Evolutionary conservation across 2,888 invertebrate species (phyloP).

Genomic region (Macrophya annulata): DNA sequence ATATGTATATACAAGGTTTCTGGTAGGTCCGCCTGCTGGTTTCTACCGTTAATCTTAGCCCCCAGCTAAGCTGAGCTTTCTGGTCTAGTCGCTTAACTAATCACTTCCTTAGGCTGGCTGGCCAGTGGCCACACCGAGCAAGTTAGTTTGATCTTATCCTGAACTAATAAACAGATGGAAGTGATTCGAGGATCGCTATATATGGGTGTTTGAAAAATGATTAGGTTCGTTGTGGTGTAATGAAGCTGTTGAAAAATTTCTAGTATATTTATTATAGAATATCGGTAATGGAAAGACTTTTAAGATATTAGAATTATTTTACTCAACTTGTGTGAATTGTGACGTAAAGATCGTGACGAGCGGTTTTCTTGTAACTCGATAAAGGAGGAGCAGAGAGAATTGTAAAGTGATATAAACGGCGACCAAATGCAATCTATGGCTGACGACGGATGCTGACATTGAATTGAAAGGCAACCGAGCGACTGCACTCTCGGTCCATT

Average conservation of each 20-base stretch:
- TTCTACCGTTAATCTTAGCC: slow-evolving; percentile 43
- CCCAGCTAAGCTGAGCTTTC: slow-evolving; percentile 26
- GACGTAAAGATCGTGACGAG: not conserved
- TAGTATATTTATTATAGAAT: not conserved
- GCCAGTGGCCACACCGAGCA: not conserved
- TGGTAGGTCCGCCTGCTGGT: not conserved
- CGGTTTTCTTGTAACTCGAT: slow-evolving; percentile 33
- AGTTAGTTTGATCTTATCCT: not conserved
- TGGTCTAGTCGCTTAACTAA: slow-evolving; percentile 30
- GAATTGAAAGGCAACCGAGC: slow-evolving; percentile 19
- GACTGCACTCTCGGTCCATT: not conserved
- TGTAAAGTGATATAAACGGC: slow-evolving; percentile 46
- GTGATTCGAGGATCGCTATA: not conserved
- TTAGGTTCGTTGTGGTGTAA: not conserved
- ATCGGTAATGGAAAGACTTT: not conserved
- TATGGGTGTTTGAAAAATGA: not conserved
- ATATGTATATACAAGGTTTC: not conserved
- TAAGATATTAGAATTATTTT: not conserved
- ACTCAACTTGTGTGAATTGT: not conserved
- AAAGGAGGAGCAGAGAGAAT: slow-evolving; percentile 33
- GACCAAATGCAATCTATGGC: slow-evolving; percentile 2
- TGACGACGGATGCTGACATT: slow-evolving; percentile 31
- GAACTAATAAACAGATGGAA: slow-evolving; percentile 8
- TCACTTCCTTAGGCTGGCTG: slow-evolving; percentile 33
- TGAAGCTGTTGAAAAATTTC: not conserved